Evolutionary conservation across 1,140 invertebrate genomes (phyloP).

Genomic region (Drepana arcuata): DNA sequence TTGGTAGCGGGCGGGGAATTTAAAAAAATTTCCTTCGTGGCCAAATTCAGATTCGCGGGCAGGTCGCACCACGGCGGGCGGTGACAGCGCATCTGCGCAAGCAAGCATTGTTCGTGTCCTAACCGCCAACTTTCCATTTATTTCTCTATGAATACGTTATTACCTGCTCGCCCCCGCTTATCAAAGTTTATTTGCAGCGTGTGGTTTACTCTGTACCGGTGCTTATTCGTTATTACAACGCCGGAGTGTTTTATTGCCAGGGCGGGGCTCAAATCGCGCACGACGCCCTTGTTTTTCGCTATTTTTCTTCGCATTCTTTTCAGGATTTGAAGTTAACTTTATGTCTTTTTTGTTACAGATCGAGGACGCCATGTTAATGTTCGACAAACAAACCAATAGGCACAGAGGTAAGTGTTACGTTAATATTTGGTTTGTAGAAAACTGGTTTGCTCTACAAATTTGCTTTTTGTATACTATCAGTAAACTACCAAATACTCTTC

Average conservation of each 20-base stretch:
- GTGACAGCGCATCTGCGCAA: conserved; percentile 60
- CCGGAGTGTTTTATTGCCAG: conserved; percentile 67
- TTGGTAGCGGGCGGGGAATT: conserved; percentile 42
- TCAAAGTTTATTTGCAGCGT: conserved; percentile 72
- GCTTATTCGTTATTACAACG: conserved; percentile 70
- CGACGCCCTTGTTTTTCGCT: conserved; percentile 60
- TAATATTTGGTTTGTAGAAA: not conserved
- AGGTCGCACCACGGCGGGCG: conserved; percentile 27
- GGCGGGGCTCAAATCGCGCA: conserved; percentile 61
- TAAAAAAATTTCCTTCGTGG: conserved; percentile 51
- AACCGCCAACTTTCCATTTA: conserved; percentile 70
- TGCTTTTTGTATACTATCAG: too few relatives aligned
- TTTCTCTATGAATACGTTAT: conserved; percentile 73
- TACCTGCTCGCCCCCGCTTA: conserved; percentile 70
- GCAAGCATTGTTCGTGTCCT: conserved; percentile 64
- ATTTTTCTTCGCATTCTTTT: conserved; percentile 51
- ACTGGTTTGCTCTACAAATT: too few relatives aligned
- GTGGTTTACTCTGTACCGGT: conserved; percentile 69
- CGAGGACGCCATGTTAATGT: conserved; percentile 99
- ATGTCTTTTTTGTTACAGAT: conserved; percentile 87
- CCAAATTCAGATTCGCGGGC: conserved; percentile 36
- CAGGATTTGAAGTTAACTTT: conserved; percentile 46
- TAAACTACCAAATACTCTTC: too few relatives aligned
- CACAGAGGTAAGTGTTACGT: conserved; percentile 93
- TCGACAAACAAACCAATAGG: conserved; percentile 99